Conservation (phyloP, 2,888 invertebrate species). For the Diplazon laetatorius region DNA sequence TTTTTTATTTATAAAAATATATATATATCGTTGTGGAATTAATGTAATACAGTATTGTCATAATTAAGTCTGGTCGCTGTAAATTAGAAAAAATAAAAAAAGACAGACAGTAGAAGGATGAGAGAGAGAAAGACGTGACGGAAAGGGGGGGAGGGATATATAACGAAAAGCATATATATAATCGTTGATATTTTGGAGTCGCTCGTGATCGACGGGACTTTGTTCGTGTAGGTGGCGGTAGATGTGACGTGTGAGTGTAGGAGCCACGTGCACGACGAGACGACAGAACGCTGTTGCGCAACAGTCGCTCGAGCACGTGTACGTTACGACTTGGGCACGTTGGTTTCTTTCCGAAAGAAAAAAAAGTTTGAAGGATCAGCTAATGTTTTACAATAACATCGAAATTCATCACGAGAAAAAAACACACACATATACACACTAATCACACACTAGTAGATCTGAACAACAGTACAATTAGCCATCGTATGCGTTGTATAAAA, state of each 20-base stretch:
- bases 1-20: too few relatives aligned
- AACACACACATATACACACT: too few relatives aligned
- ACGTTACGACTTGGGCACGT: conserved; percentile 7
- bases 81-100: too few relatives aligned
- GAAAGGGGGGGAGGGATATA: too few relatives aligned
- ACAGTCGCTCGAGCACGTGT: conserved; percentile 19
- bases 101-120: too few relatives aligned
- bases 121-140: too few relatives aligned
- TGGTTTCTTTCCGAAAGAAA: background rate
- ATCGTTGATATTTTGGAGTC: too few relatives aligned
- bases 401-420: background rate
- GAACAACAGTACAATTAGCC: background rate
- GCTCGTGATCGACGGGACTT: too few relatives aligned
- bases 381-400: background rate
- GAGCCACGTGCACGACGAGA: conserved; percentile 38
- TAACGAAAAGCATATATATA: background rate
- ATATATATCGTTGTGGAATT: too few relatives aligned
- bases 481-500: background rate
- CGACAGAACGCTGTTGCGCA: conserved; percentile 24
- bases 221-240: background rate
- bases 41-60: too few relatives aligned
- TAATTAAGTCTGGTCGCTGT: too few relatives aligned
- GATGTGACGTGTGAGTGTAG: conserved; percentile 15
- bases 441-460: background rate
- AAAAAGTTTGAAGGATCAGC: background rate